These are phyloP conservation scores for Scopus umbretta DNA, from an alignment of 2,113 vertebrate genomes.

Conservation along the genomic window DNA sequence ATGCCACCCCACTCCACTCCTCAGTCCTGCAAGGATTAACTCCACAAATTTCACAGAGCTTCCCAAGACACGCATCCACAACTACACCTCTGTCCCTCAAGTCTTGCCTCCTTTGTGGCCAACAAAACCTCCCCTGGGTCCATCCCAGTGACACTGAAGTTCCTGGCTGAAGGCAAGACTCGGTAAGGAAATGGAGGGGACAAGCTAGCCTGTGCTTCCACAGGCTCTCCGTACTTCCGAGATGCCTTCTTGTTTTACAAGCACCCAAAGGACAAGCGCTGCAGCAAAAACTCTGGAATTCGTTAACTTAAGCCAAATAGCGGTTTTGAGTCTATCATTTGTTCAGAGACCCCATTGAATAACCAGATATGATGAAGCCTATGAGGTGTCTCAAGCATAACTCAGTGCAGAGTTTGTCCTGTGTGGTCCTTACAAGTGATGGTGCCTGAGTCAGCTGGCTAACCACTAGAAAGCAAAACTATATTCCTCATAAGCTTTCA, in stretches of 20 bases:
- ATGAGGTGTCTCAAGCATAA: neutral
- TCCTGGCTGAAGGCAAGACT: neutral
- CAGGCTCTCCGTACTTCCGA: neutral
- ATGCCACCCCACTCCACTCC: neutral
- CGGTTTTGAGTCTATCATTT: neutral
- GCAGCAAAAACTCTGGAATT: neutral
- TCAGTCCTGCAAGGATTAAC: neutral
- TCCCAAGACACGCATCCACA: neutral
- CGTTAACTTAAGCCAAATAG: neutral
- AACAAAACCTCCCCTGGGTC: neutral
- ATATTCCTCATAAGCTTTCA: neutral
- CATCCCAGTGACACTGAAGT: neutral
- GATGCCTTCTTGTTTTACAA: neutral
- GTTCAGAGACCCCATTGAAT: neutral
- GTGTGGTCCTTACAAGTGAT: neutral
- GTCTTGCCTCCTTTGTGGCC: neutral
- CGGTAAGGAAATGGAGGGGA: neutral
- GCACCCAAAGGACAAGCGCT: neutral
- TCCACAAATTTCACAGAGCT: neutral
- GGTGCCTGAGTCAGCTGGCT: neutral
- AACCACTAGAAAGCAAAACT: conserved; percentile 39
- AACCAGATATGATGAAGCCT: neutral
- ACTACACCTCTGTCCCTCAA: neutral
- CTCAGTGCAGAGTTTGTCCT: neutral
- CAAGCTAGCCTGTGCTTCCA: neutral